Conservation (phyloP, 2,888 invertebrate genomes). For the Incurvaria masculella region DNA sequence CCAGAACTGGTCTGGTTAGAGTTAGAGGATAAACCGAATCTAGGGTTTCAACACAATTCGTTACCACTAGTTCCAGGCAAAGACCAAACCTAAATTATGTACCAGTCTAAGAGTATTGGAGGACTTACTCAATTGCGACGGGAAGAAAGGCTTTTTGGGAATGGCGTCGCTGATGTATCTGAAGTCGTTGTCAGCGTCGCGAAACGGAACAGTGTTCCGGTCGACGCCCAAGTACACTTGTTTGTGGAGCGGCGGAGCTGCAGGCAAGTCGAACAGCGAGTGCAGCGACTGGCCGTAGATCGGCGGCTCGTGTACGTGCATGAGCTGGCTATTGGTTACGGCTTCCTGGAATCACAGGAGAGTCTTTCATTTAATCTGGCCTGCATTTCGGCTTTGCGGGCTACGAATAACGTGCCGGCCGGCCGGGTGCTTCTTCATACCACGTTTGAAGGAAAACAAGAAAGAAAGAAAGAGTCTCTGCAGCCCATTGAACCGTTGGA, state of each 20-base stretch:
- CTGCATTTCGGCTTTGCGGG: too few species aligned
- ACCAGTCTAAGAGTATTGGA: slow-evolving; percentile 10
- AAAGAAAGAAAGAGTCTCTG: too few species aligned
- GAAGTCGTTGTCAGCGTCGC: slow-evolving; percentile 48
- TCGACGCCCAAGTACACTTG: slow-evolving; percentile 46
- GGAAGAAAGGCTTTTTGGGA: slow-evolving; percentile 45
- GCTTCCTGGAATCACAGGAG: neutral
- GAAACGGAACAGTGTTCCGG: slow-evolving; percentile 30
- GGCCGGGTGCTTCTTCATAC: too few species aligned
- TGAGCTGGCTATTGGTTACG: neutral
- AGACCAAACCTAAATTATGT: too few species aligned
- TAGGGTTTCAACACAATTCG: too few species aligned
- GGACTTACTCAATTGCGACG: slow-evolving; percentile 46
- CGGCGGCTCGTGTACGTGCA: slow-evolving; percentile 9
- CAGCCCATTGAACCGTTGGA: too few species aligned
- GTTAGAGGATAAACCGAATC: too few species aligned
- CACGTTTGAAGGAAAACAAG: too few species aligned
- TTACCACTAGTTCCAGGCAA: too few species aligned
- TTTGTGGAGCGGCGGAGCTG: slow-evolving; percentile 21
- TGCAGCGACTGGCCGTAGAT: slow-evolving; percentile 36
- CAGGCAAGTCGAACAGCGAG: slow-evolving; percentile 26
- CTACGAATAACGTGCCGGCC: too few species aligned
- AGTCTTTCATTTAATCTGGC: too few species aligned
- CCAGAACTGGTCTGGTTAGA: too few species aligned
- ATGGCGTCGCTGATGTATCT: slow-evolving; percentile 49